phyloP scores from a whole-genome alignment of 2,888 invertebrate species.

The Papilio demoleus region DNA sequence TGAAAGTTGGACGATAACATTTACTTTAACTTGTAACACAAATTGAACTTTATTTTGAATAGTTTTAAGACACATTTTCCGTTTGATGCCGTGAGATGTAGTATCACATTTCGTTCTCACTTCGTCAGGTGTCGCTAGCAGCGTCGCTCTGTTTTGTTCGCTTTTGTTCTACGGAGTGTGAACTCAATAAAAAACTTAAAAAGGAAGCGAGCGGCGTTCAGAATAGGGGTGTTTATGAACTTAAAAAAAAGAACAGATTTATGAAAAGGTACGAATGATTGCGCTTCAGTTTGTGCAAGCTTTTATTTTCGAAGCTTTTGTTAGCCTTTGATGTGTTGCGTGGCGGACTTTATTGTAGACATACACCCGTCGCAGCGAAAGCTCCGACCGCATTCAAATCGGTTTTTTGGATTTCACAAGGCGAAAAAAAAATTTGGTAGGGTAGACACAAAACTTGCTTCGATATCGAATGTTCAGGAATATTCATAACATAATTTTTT shows the following conservation, averaged over 20 bases:
- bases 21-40: neutral
- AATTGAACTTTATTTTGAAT: constrained; percentile 4
- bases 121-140: constrained; percentile 80
- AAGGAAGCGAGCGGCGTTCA: constrained; percentile 69
- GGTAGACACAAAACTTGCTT: constrained; percentile 14
- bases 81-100: constrained; percentile 43
- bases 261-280: constrained; percentile 52
- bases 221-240: constrained; percentile 64
- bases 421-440: constrained; percentile 1
- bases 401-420: constrained; percentile 8
- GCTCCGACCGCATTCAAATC: constrained; percentile 37
- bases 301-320: constrained; percentile 47
- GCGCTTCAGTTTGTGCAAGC: constrained; percentile 50
- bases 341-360: constrained; percentile 40
- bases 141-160: constrained; percentile 75
- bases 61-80: constrained; percentile 47
- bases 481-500: constrained; percentile 32
- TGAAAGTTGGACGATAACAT: constrained; percentile 12
- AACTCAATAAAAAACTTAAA: constrained; percentile 72
- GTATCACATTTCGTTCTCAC: constrained; percentile 81
- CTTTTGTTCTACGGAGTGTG: constrained; percentile 80
- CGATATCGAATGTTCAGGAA: constrained; percentile 27
- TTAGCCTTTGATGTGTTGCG: constrained; percentile 44
- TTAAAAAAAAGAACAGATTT: constrained; percentile 44
- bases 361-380: constrained; percentile 45